Conservation (phyloP, 2,888 invertebrate genomes). For the Coenonympha arcania region DNA sequence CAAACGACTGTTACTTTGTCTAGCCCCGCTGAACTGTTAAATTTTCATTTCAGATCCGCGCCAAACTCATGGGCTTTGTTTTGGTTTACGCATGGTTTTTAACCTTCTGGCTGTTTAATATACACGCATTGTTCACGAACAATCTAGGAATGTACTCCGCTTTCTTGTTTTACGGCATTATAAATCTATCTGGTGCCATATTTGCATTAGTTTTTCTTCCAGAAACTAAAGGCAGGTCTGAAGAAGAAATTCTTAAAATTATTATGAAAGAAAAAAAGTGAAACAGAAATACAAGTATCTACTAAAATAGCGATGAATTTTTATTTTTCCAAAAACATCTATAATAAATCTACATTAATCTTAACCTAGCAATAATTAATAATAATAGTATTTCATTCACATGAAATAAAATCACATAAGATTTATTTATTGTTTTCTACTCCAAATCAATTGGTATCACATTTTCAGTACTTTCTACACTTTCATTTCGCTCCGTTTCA, state of each 20-base stretch:
- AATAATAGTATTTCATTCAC: too few species aligned
- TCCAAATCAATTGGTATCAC: slow-evolving; percentile 42
- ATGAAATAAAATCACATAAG: too few species aligned
- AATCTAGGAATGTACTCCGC: slow-evolving; percentile 43
- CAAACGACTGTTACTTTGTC: too few species aligned
- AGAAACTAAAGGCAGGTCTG: slow-evolving; percentile 56
- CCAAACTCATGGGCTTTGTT: slow-evolving; percentile 40
- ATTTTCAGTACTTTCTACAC: slow-evolving; percentile 58
- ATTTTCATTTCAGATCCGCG: slow-evolving; percentile 40
- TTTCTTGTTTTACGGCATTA: slow-evolving; percentile 46
- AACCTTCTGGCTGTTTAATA: slow-evolving; percentile 33
- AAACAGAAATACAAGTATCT: too few species aligned
- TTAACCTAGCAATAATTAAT: too few species aligned
- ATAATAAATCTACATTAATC: too few species aligned
- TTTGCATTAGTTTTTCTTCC: slow-evolving; percentile 46
- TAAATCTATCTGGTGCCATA: slow-evolving; percentile 42
- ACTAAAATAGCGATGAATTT: too few species aligned
- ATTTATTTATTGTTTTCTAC: too few species aligned
- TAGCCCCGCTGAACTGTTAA: not conserved
- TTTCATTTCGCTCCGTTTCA: slow-evolving; percentile 42
- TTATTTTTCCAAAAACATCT: too few species aligned
- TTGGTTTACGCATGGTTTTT: slow-evolving; percentile 39
- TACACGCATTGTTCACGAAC: slow-evolving; percentile 32
- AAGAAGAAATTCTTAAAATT: slow-evolving; percentile 37
- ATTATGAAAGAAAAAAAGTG: slow-evolving; percentile 23